Percentiles rank a stretch among this genome's conserved stretches.
Conservation (phyloP, 2,113 vertebrate species). For the Phodopus roborovskii region DNA sequence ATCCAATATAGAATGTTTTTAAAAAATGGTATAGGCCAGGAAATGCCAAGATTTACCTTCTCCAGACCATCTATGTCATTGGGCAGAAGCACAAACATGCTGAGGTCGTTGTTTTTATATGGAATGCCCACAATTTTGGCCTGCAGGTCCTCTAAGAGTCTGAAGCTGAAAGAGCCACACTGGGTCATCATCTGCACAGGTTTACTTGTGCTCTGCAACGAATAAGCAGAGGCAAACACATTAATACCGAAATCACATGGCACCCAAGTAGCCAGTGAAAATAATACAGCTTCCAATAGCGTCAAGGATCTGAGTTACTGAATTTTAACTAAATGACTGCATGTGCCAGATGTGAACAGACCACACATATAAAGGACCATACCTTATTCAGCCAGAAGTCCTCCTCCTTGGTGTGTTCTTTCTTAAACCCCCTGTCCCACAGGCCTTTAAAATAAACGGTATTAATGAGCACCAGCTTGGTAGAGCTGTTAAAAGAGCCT, state of each 20-base stretch:
- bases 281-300: background rate
- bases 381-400: constrained; percentile 89
- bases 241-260: background rate
- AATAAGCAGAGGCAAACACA: background rate
- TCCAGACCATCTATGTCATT: constrained; percentile 71
- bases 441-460: constrained; percentile 92
- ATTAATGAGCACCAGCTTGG: constrained; percentile 88
- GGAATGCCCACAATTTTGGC: constrained; percentile 89
- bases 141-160: constrained; percentile 80
- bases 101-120: constrained; percentile 78
- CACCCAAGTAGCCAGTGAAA: background rate
- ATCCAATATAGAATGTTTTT: background rate
- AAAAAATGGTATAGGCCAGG: background rate
- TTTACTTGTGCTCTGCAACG: constrained; percentile 84
- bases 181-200: constrained; percentile 87
- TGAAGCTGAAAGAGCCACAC: constrained; percentile 74
- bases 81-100: constrained; percentile 75
- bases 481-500: constrained; percentile 82
- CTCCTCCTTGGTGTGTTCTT: constrained; percentile 86
- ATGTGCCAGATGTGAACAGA: background rate
- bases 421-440: constrained; percentile 87
- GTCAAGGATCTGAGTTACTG: background rate
- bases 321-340: background rate
- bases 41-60: constrained; percentile 54
- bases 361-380: background rate